Evolutionary conservation across 2,113 vertebrate species (phyloP).

Genomic region (Cynoglossus semilaevis): DNA sequence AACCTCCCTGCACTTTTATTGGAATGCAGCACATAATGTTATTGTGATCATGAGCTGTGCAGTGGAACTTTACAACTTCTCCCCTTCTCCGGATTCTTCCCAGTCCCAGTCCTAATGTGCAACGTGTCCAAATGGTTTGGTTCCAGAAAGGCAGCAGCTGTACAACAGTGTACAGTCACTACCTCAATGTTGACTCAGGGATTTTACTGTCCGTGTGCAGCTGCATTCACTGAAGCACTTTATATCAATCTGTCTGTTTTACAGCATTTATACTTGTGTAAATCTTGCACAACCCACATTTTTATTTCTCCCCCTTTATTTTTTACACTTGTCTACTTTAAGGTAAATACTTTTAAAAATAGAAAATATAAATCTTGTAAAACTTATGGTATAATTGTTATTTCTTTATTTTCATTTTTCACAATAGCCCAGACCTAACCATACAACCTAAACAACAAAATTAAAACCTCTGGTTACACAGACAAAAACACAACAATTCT

Average conservation of each 20-base stretch:
- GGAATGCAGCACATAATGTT: slow-evolving; percentile 65
- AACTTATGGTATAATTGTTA: no score
- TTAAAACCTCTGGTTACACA: no score
- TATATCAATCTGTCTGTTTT: slow-evolving; percentile 13
- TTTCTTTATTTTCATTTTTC: no score
- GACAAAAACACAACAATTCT: no score
- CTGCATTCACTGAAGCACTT: slow-evolving; percentile 12
- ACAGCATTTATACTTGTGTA: neutral
- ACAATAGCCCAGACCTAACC: no score
- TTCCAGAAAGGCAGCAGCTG: slow-evolving; percentile 49
- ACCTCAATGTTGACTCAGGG: slow-evolving; percentile 27
- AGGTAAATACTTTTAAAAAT: no score
- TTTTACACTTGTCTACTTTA: no score
- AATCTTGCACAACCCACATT: no score
- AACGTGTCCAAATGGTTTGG: slow-evolving; percentile 70
- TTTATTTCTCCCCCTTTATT: no score
- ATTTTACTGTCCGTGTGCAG: slow-evolving; percentile 1
- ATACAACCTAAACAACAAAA: neutral
- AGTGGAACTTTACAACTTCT: slow-evolving; percentile 66
- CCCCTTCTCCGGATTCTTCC: slow-evolving; percentile 50
- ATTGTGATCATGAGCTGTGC: slow-evolving; percentile 58
- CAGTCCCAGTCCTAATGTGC: slow-evolving; percentile 56
- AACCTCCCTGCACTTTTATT: slow-evolving; percentile 22
- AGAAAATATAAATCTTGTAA: no score
- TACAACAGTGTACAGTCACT: slow-evolving; percentile 23